Conservation (phyloP, 2,888 invertebrate species). For the Chorisops tibialis region DNA sequence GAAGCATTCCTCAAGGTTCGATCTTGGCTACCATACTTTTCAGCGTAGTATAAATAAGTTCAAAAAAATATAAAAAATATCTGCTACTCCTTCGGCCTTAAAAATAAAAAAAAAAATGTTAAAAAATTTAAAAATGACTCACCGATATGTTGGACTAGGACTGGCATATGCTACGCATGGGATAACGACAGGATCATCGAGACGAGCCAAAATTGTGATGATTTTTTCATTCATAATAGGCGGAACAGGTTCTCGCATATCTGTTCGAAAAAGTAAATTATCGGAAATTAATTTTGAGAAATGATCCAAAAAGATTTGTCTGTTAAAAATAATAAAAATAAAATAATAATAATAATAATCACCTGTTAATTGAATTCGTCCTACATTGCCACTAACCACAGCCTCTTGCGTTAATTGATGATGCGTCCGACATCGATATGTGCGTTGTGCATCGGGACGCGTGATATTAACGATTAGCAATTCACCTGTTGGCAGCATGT, state of each 20-base stretch:
- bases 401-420: constrained; percentile 61
- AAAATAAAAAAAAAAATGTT: constrained; percentile 1
- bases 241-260: constrained; percentile 57
- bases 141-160: constrained; percentile 60
- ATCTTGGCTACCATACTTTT: no score
- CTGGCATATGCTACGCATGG: constrained; percentile 63
- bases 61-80: constrained; percentile 26
- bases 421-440: constrained; percentile 60
- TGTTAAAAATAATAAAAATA: no score
- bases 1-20: no score
- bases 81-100: no score
- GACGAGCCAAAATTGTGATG: constrained; percentile 52
- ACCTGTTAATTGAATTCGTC: constrained; percentile 59
- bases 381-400: constrained; percentile 58
- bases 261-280: constrained; percentile 40
- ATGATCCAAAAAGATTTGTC: no score
- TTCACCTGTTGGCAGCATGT: constrained; percentile 60
- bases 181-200: constrained; percentile 58
- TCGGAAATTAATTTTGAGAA: no score
- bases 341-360: not conserved
- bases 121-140: constrained; percentile 40
- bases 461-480: constrained; percentile 60
- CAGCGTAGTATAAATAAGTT: not conserved
- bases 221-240: constrained; percentile 59
- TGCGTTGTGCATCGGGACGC: constrained; percentile 56